phyloP scores from a whole-genome alignment of 2,888 invertebrate species.

The Eupithecia abbreviata region DNA sequence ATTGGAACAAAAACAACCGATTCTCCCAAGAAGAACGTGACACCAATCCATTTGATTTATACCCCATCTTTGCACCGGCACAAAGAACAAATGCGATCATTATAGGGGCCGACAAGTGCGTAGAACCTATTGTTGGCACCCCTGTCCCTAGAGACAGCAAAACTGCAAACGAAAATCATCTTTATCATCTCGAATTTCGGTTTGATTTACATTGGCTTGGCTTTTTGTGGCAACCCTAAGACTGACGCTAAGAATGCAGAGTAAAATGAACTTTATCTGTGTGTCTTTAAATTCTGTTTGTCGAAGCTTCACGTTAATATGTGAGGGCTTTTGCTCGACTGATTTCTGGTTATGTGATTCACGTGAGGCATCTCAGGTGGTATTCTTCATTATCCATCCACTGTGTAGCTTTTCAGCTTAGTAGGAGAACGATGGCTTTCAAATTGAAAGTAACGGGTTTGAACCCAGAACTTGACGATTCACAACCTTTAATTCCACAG shows the following conservation, averaged over 20 bases:
- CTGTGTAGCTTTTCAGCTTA: background rate
- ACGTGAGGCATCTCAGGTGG: slow-evolving; percentile 6
- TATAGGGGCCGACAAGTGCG: slow-evolving; percentile 51
- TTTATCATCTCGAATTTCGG: background rate
- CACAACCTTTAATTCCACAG: background rate
- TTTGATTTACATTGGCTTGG: slow-evolving; percentile 1
- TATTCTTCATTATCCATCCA: background rate
- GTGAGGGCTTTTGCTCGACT: slow-evolving; percentile 19
- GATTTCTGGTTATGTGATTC: slow-evolving; percentile 12
- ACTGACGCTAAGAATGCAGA: background rate
- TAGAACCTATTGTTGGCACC: slow-evolving; percentile 48
- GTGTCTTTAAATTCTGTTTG: background rate
- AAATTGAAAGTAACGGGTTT: background rate
- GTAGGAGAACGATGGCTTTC: background rate
- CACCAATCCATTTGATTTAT: slow-evolving; percentile 29
- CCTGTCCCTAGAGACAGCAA: slow-evolving; percentile 56
- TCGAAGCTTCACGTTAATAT: background rate
- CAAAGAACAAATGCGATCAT: slow-evolving; percentile 49
- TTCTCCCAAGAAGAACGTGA: slow-evolving; percentile 20
- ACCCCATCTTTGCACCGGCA: slow-evolving; percentile 25
- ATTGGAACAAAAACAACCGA: slow-evolving; percentile 12
- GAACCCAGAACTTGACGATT: background rate
- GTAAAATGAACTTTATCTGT: background rate
- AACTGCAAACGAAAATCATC: slow-evolving; percentile 1
- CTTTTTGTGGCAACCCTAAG: background rate